Percentiles rank a stretch among this genome's conserved stretches.
phyloP scores from a whole-genome alignment of 2,797 vertebrate genomes.

The Alectoris magna region DNA sequence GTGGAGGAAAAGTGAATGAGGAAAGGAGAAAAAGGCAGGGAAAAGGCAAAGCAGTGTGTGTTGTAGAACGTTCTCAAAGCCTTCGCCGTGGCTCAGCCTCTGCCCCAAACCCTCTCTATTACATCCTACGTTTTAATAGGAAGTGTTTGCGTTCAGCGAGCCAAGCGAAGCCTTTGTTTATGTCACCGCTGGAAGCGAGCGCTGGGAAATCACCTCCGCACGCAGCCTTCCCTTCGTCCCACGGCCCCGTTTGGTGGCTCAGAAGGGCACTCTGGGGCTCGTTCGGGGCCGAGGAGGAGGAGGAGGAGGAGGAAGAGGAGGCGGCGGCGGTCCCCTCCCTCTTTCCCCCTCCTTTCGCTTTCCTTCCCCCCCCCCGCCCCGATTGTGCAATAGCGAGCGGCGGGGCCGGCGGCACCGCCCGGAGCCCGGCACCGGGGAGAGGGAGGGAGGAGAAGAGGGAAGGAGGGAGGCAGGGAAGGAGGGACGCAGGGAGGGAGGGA shows the following conservation, averaged over 20 bases:
- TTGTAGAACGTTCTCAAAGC: neutral
- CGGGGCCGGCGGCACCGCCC: conserved; percentile 11
- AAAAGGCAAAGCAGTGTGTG: too few relatives aligned
- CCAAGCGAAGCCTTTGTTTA: neutral
- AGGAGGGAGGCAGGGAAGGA: neutral
- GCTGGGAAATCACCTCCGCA: neutral
- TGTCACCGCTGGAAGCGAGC: neutral
- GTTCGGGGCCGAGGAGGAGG: neutral
- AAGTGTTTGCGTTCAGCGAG: neutral
- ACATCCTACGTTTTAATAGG: neutral
- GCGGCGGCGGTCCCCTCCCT: neutral
- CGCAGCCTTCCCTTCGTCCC: rapidly evolving
- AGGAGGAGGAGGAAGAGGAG: neutral
- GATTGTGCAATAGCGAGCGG: neutral
- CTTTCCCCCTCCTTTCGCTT: neutral
- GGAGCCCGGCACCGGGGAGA: conserved; percentile 37
- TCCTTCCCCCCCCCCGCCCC: neutral
- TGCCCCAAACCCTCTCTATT: neutral
- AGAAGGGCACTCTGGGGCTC: neutral
- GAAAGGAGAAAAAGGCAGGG: too few relatives aligned
- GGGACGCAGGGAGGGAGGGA: too few relatives aligned
- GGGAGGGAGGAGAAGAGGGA: neutral
- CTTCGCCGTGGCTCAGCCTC: neutral
- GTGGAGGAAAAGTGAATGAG: too few relatives aligned
- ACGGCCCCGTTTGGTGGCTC: neutral